Evolutionary conservation across 2,797 vertebrate genomes (phyloP), one percentile per base, ranked within the genome.

Genomic region (Pseudomugil gertrudae): DNA sequence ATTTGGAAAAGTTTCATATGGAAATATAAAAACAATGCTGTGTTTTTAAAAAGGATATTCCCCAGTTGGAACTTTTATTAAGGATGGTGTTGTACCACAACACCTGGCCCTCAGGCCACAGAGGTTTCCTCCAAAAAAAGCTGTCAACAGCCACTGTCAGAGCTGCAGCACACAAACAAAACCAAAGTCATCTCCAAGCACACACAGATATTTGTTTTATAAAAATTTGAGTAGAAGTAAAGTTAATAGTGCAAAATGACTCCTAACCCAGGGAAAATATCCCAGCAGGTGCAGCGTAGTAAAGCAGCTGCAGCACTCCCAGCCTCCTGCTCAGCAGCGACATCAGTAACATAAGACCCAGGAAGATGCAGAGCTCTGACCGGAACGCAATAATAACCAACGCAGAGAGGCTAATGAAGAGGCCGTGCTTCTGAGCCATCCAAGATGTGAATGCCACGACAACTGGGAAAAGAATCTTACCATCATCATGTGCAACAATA

Each of bases 11-110:
- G 29, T 13, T 45, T 8, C 45, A 5, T 4, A 5, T 27, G 35
- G 47, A 50, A 24, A 50, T 11, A 26, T 21, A 45, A 21, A 45
- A 45, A n/a, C n/a, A n/a, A n/a, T n/a, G n/a, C n/a, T n/a, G n/a
- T n/a, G n/a, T n/a, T n/a, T n/a, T n/a, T n/a, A n/a, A n/a, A 68
- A 97, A 98, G 96, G 98, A 99, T 99, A 99, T 96, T 74, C 98
- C 98, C 98, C 98, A 99, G 88, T 92, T 90, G 69, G 97, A 96
- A 74, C 98, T 99, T 90, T 95, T 97, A 91, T 99, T 98, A 69
- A 98, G 90, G 79, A 98, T 3, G 0, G 92, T 95, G 85, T 99
- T 99, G 90, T 96, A 99, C 97, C 97, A 99, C 35, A 99, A 91
- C 64, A 99, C 97, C 63, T 95, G 91, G 32, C 98, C 97, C 80